phyloP scores from a whole-genome alignment of 2,888 invertebrate species.

The Kuschelorhynchus macadamiae region DNA sequence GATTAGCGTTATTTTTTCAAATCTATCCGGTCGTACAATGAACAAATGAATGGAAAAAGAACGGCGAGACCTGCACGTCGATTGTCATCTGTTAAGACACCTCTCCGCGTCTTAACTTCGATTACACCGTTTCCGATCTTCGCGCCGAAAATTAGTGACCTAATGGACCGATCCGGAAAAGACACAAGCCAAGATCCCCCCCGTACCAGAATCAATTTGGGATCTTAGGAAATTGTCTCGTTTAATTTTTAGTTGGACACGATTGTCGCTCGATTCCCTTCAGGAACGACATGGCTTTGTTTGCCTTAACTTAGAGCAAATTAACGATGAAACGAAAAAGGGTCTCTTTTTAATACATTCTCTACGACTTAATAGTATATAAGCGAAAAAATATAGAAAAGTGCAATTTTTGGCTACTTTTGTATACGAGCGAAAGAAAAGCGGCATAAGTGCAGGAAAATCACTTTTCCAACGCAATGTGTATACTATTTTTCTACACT shows the following conservation, averaged over 20 bases:
- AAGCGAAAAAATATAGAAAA: no score
- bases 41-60: slow-evolving; percentile 2
- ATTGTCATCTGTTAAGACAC: slow-evolving; percentile 45
- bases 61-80: slow-evolving; percentile 20
- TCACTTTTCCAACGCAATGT: no score
- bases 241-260: slow-evolving; percentile 31
- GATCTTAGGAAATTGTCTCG: slow-evolving; percentile 37
- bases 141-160: slow-evolving; percentile 47
- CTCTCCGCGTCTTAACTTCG: slow-evolving; percentile 47
- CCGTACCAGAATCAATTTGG: slow-evolving; percentile 45
- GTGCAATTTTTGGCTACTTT: no score
- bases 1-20: no score
- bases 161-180: slow-evolving; percentile 46
- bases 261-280: not conserved
- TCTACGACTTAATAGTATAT: no score
- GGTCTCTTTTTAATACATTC: no score
- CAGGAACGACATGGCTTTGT: not conserved
- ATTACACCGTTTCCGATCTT: slow-evolving; percentile 47
- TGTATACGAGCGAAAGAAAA: no score
- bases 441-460: no score
- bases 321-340: no score
- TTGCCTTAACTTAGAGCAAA: not conserved
- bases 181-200: slow-evolving; percentile 34
- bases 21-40: no score
- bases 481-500: no score